Evolutionary conservation across 1,140 invertebrate species (phyloP), one percentile per base, ranked within the genome.

Genomic region (Pseudomyrmex flavicornis): DNA sequence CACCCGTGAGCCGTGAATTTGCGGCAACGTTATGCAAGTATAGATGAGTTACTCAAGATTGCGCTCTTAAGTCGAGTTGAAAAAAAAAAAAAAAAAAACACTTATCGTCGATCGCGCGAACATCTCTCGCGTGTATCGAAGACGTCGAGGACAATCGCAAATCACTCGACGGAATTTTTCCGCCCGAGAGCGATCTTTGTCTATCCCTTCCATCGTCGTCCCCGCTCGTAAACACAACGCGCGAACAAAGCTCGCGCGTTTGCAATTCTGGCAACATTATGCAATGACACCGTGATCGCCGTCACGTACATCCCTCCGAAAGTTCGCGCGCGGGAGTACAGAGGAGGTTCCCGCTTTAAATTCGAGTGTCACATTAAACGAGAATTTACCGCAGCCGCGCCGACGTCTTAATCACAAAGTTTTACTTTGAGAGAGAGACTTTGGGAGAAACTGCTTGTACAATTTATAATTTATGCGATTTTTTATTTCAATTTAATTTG

Each of bases 11-110:
- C 15, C 17, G 35, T 62, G 50, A 17, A 59, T 54, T 26, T 65
- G 56, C 15, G 65, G 65, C 73, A n/a, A 17, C 58, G 83, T 87
- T 87, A 87, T 84, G 85, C 52, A 87, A 88, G 58, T 48, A 48
- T 48, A 48, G 83, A 35, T 7, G 35, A 35, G 35, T 82, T 75
- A 70, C 73, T 82, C 52, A 46, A 54, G 54, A 48, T 7, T 9
- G 10, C 56, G 48, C n/a, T 48, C 12, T 82, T 46, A 68, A 22
- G 9, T 15, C 22, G 82, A 12, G 8, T 15, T 50, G 20, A 72
- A 80, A 80, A 80, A 50, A 35, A 80, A 80, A 80, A 80, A 50
- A 35, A 35, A 35, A 35, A 35, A 72, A 80, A 80, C 50, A 35
- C 9, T 50, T 70, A 80, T 80, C 66, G 70, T 10, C 15, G 54